Base-by-base conservation (phyloP, 2,888 invertebrate species). In the Drosophila vallismaia region DNA sequence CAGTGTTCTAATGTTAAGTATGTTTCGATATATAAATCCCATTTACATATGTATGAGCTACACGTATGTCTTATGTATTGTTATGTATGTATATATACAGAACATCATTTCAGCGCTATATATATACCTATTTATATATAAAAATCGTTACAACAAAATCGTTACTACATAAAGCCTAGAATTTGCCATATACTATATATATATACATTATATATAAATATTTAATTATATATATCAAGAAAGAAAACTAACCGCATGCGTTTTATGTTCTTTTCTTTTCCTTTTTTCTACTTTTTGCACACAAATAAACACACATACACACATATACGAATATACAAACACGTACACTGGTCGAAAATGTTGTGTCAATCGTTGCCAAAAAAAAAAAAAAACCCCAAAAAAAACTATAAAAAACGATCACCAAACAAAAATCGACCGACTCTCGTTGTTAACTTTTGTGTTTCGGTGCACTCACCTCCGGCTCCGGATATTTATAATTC, bases 171-270 rank as follows among this genome's bases (percentile, higher is more conserved):
- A 76, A 74, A 75, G 81, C 81, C 77, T 88, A 88, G 84, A 72
- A 80, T 77, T 88, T 86, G 81, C 84, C 59, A 55, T 51, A 57
- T 53, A 59, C 56, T 24, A 60, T 70, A 59, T 64, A 78, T 63
- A 77, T 71, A 76, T 58, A 77, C 19, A 19, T 19, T 71, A 76
- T 75, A 78, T 79, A 81, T 88, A 84, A 59, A 78, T 81, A 86
- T 77, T 69, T 69, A 71, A 62, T 72, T 71, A 70, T 57, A 57
- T 80, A 57, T 80, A 71, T 79, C 59, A 57, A 76, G 83, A 81
- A 76, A 85, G 76, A 89, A 75, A 90, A 89, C 91, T 90, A 90
- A 90, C 88, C 88, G 91, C 91, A 91, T 91, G 91, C 86, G 76
- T 89, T 90, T 89, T 91, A 80, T 88, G 90, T 89, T 90, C 85